Conservation (phyloP, 1,140 invertebrate species). For the Drosophila tani region DNA sequence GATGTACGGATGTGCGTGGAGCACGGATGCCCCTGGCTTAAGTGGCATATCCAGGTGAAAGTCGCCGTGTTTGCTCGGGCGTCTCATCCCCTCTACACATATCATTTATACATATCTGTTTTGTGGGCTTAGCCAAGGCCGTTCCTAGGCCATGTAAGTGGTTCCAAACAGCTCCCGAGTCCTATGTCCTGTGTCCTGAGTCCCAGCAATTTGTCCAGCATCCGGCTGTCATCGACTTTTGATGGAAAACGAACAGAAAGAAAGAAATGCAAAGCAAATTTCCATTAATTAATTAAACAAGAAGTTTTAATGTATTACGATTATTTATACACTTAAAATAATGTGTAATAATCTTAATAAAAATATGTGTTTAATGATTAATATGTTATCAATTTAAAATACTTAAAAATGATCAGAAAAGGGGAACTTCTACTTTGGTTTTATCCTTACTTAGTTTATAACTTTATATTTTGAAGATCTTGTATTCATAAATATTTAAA, state of each 20-base stretch:
- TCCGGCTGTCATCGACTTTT: neutral
- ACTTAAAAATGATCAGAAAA: neutral
- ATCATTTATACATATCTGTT: neutral
- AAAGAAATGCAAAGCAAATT: neutral
- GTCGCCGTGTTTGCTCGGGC: conserved; percentile 3
- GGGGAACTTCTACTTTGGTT: neutral
- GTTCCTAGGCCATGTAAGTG: conserved; percentile 2
- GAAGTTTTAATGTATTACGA: neutral
- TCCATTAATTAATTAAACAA: neutral
- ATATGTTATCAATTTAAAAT: neutral
- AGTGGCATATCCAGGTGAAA: conserved; percentile 18
- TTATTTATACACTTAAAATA: neutral
- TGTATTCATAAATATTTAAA: too few relatives aligned
- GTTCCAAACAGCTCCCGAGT: neutral
- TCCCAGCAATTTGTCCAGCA: conserved; percentile 6
- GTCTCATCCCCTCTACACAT: neutral
- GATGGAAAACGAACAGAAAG: neutral
- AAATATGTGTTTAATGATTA: too few relatives aligned
- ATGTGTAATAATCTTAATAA: neutral
- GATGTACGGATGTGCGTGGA: conserved; percentile 3
- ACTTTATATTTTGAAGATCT: neutral
- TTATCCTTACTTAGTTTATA: neutral
- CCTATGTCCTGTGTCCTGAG: conserved; percentile 1
- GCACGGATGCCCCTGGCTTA: conserved; percentile 1
- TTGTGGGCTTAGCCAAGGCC: neutral